Conservation (phyloP, 2,888 invertebrate species). For the Oithona nana region DNA sequence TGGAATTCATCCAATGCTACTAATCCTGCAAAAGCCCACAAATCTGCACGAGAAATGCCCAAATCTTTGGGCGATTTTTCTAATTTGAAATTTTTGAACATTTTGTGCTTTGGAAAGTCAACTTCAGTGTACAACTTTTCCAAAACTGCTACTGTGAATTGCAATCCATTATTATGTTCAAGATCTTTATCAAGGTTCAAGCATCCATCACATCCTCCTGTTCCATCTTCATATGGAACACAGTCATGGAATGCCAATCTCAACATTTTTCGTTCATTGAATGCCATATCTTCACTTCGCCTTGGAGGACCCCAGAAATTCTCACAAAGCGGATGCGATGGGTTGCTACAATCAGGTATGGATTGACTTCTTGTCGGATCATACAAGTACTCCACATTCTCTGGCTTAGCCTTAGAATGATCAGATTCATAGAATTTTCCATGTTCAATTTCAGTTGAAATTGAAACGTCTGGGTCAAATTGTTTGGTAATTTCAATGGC, state of each 20-base stretch:
- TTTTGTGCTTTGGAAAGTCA: neutral
- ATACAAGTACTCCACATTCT: too few species aligned
- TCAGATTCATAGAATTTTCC: too few species aligned
- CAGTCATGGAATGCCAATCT: neutral
- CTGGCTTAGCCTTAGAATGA: too few species aligned
- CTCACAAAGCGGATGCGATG: too few species aligned
- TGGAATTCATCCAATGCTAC: neutral
- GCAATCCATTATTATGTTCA: neutral
- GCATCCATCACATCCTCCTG: neutral
- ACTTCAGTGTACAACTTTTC: neutral
- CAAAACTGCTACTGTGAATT: neutral
- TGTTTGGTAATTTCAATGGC: too few species aligned
- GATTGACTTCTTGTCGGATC: too few species aligned
- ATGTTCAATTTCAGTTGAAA: too few species aligned
- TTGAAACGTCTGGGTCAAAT: too few species aligned
- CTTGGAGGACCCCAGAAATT: too few species aligned
- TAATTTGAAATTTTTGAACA: neutral
- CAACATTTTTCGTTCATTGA: neutral
- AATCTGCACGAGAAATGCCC: neutral
- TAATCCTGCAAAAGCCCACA: neutral
- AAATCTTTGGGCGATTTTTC: neutral
- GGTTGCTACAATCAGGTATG: too few species aligned
- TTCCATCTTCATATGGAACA: neutral
- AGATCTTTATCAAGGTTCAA: neutral
- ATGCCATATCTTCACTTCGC: too few species aligned